These are phyloP conservation scores for Zoanthus gigantus DNA, from an alignment of 92 coral and sea anemone species.

Conservation along the genomic window DNA sequence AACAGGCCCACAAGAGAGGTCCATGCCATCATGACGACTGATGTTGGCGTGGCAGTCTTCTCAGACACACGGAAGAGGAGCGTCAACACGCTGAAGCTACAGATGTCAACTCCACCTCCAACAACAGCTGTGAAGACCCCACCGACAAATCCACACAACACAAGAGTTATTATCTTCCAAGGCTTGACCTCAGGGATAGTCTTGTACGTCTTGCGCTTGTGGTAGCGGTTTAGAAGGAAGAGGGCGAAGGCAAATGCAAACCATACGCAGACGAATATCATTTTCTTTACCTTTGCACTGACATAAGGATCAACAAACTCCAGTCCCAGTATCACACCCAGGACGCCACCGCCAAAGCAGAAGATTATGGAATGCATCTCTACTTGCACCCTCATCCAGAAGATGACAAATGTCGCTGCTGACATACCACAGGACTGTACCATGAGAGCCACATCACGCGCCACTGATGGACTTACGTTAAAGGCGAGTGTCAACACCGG, in stretches of 20 bases:
- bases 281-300: not conserved
- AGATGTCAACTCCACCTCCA: not conserved
- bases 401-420: conserved; percentile 82
- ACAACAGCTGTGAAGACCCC: not conserved
- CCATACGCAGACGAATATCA: not conserved
- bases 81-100: conserved; percentile 82
- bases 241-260: not conserved
- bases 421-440: conserved; percentile 91
- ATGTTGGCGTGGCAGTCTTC: conserved; percentile 91
- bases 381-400: conserved; percentile 68
- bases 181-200: conserved; percentile 76
- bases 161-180: conserved; percentile 63
- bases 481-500: conserved; percentile 90
- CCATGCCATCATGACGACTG: conserved; percentile 93
- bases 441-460: conserved; percentile 87
- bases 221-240: conserved; percentile 68
- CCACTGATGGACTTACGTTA: conserved; percentile 69
- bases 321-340: not conserved
- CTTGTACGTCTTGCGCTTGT: conserved; percentile 74
- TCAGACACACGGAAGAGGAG: conserved; percentile 88
- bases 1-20: conserved; percentile 83
- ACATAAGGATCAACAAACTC: not conserved
- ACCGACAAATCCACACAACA: not conserved
- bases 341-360: not conserved
- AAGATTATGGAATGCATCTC: not conserved